These are phyloP conservation scores for Ptilonorhynchus violaceus DNA, from an alignment of 2,113 vertebrate genomes.

Conservation along the genomic window DNA sequence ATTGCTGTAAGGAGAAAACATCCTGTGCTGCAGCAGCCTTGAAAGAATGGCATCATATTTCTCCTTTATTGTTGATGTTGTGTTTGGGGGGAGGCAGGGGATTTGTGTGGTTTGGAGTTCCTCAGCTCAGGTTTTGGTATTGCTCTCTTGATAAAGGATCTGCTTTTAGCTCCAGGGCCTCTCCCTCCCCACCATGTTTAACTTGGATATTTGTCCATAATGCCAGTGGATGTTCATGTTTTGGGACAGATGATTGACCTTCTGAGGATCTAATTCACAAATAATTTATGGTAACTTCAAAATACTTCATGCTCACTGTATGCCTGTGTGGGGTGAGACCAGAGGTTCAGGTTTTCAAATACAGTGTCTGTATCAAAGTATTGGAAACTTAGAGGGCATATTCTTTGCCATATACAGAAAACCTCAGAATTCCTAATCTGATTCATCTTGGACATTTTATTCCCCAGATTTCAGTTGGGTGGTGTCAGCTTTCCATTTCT, in stretches of 20 bases:
- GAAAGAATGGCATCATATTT: background rate
- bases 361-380: background rate
- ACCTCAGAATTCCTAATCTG: background rate
- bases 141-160: background rate
- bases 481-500: background rate
- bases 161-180: background rate
- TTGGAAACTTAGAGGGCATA: accelerated
- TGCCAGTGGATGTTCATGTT: background rate
- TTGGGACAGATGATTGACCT: background rate
- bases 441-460: background rate
- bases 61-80: background rate
- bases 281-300: background rate
- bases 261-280: background rate
- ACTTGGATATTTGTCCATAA: background rate
- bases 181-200: background rate
- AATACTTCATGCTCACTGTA: accelerated
- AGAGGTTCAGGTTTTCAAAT: background rate
- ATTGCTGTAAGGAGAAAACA: background rate
- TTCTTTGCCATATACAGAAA: background rate
- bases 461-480: background rate
- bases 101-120: background rate
- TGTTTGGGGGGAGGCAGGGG: background rate
- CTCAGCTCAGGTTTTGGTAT: background rate
- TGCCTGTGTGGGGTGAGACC: background rate
- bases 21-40: background rate